A percentile compares a stretch with the other conserved stretches of the same genome.
Evolutionary conservation across 2,113 vertebrate species (phyloP).

Genomic region (Plestiodon gilberti): DNA sequence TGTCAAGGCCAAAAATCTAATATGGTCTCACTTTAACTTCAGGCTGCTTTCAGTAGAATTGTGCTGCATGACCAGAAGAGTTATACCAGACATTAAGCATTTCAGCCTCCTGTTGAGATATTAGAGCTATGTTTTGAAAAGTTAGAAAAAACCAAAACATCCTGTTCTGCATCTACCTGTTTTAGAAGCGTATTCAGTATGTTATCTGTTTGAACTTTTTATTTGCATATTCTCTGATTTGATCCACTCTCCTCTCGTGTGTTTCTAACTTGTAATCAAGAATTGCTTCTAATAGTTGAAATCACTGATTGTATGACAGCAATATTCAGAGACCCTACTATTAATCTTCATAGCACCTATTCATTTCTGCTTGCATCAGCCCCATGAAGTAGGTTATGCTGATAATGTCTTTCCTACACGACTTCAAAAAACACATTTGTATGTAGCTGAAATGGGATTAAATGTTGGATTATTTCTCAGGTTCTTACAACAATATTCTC

Average conservation of each 20-base stretch:
- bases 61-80: neutral
- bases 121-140: neutral
- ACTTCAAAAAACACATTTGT: neutral
- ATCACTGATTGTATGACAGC: neutral
- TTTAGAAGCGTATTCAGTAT: neutral
- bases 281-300: neutral
- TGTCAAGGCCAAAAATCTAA: neutral
- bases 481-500: conserved; percentile 55
- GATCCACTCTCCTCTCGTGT: neutral
- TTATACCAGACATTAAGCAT: neutral
- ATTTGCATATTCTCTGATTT: neutral
- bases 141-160: neutral
- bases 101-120: neutral
- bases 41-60: neutral
- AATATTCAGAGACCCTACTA: neutral
- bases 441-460: neutral
- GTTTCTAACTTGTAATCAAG: neutral
- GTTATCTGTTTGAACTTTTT: neutral
- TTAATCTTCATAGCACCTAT: neutral
- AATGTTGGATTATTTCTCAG: neutral
- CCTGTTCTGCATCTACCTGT: neutral
- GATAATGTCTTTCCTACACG: neutral
- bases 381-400: neutral
- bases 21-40: neutral
- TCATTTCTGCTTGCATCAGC: neutral